Evolutionary conservation across 2,797 vertebrate species (phyloP), one percentile per base, ranked within the genome.

Genomic region (Mycteria americana): DNA sequence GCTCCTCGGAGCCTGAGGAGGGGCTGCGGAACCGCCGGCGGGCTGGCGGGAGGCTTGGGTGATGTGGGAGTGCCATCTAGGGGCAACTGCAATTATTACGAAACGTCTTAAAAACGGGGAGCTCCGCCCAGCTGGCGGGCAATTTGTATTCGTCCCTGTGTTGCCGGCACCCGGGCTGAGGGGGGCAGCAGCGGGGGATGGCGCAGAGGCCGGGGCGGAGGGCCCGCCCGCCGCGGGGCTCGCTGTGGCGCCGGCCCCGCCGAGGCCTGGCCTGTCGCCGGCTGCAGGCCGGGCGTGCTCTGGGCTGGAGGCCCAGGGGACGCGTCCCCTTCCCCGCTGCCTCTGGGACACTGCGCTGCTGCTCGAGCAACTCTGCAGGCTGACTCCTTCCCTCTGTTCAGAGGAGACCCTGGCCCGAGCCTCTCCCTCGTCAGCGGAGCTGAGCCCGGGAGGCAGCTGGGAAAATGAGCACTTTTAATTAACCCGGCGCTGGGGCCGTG

Each of bases 21-120:
- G 28, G 21, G 48, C 33, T 18, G 1, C 0, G 3, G 7, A 14
- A 6, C 39, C 17, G 3, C 39, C 3, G 53, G 28, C 16, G 1
- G 48, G 45, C n/a, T 1, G 37, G 10, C 3, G 43, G 3, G 10
- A 13, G 25, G 31, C 3, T 14, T n/a, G 60, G 14, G 16, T 3
- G 84, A 3, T 77, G 63, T 28, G 62, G 37, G 8, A 18, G 70
- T 41, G 96, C 96, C 97, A 84, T 12, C 96, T 85, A 67, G 37
- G 45, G 96, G 59, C 80, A 2, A 5, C 77, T 15, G 43, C 68
- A 2, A 0, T 6, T 3, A 15, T 2, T 3, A 8, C 0, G 30
- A 5, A 21, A 7, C 21, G 4, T 6, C 0, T 0, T 3, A 8
- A 6, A 1, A 13, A 1, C 25, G 0, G 13, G 33, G 16, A 30